Conservation (phyloP, 2,888 invertebrate genomes). For the Mythimna lalbum region DNA sequence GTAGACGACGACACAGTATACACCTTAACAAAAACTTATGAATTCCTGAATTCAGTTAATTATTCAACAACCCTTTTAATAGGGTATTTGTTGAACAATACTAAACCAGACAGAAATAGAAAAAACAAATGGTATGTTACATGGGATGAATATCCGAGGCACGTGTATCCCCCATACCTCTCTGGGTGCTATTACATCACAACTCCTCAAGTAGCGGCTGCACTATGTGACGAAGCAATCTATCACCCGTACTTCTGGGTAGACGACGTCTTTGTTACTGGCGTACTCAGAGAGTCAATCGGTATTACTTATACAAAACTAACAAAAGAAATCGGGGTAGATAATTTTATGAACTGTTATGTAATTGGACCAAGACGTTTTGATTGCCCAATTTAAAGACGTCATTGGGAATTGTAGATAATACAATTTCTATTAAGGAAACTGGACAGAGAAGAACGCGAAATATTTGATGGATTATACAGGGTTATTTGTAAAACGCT, state of each 20-base stretch:
- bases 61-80: constrained; percentile 81
- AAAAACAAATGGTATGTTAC: constrained; percentile 96
- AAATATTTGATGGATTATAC: too few species aligned
- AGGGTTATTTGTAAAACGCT: too few species aligned
- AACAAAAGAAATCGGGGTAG: constrained; percentile 91
- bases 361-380: constrained; percentile 93
- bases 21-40: constrained; percentile 90
- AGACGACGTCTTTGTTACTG: constrained; percentile 97
- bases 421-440: constrained; percentile 72
- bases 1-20: constrained; percentile 88
- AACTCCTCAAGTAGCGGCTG: constrained; percentile 91
- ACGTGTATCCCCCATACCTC: constrained; percentile 93
- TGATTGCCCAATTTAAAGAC: constrained; percentile 92
- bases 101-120: constrained; percentile 92
- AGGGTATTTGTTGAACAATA: constrained; percentile 93
- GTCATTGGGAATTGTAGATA: constrained; percentile 90
- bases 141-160: constrained; percentile 91
- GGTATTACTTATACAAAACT: constrained; percentile 91
- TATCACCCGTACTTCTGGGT: constrained; percentile 95
- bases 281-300: constrained; percentile 92
- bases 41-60: constrained; percentile 66
- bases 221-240: constrained; percentile 89
- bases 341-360: constrained; percentile 93
- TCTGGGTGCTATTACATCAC: constrained; percentile 97
- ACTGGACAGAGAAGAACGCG: constrained; percentile 89